Percentiles rank a stretch among this genome's conserved stretches.
These are phyloP conservation scores for Synergus laeviventris DNA, from an alignment of 2,888 invertebrate species.

Conservation along the genomic window DNA sequence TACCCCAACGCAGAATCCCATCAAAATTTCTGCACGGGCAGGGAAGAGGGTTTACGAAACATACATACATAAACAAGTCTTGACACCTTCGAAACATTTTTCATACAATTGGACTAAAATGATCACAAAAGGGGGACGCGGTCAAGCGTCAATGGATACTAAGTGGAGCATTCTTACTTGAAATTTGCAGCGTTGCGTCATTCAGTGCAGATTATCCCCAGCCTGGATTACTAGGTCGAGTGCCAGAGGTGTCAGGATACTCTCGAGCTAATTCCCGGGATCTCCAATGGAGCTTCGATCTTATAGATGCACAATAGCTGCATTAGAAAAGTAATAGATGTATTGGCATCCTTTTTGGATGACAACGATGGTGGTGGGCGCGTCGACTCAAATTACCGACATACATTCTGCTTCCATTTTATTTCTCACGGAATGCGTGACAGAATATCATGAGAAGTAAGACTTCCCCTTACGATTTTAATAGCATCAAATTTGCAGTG, in stretches of 20 bases:
- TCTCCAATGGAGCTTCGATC: conserved; percentile 48
- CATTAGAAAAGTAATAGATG: conserved; percentile 46
- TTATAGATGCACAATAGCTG: conserved; percentile 46
- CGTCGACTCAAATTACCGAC: conserved; percentile 51
- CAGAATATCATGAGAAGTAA: not conserved
- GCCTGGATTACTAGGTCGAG: conserved; percentile 60
- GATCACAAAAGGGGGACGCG: conserved; percentile 39
- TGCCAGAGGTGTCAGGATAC: conserved; percentile 60
- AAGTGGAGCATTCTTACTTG: conserved; percentile 65
- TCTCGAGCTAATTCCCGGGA: conserved; percentile 62
- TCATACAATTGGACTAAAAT: conserved; percentile 42
- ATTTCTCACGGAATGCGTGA: conserved; percentile 31
- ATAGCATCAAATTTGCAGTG: not conserved
- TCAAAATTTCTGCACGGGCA: too few species aligned
- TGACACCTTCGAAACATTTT: conserved; percentile 33
- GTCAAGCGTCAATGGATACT: conserved; percentile 41
- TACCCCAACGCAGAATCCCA: too few species aligned
- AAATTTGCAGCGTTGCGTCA: conserved; percentile 65
- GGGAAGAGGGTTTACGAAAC: not conserved
- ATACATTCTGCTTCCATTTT: conserved; percentile 29
- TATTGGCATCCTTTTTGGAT: conserved; percentile 47
- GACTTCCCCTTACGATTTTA: not conserved
- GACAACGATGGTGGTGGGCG: conserved; percentile 48
- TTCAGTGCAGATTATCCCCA: conserved; percentile 71
- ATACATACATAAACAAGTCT: conserved; percentile 5